Evolutionary conservation across 64 coral and sea anemone species (phyloP).

Genomic region (Anthopleura sola): DNA sequence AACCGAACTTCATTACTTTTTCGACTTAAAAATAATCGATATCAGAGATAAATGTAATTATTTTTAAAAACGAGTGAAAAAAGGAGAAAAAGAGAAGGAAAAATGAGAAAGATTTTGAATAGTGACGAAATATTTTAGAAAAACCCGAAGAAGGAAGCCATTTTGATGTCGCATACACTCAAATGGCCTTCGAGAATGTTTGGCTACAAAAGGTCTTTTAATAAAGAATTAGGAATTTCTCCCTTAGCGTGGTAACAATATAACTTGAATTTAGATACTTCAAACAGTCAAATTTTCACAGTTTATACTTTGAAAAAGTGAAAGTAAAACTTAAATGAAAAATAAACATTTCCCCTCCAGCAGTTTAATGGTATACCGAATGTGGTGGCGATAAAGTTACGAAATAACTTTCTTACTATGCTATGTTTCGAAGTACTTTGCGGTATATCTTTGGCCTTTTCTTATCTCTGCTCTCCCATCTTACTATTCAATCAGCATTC

Average conservation of each 20-base stretch:
- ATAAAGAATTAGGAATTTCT: background rate
- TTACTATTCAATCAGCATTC: constrained; percentile 19
- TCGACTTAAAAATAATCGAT: background rate
- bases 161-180: constrained; percentile 11
- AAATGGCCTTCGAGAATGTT: constrained; percentile 7
- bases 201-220: background rate
- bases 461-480: background rate
- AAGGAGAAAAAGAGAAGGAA: background rate
- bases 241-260: background rate
- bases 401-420: background rate
- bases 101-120: background rate
- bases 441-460: constrained; percentile 17
- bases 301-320: background rate
- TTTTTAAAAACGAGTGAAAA: background rate
- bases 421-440: constrained; percentile 13
- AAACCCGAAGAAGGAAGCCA: background rate
- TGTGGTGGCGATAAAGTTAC: background rate
- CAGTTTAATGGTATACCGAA: background rate
- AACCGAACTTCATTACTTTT: background rate
- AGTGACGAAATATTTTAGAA: background rate
- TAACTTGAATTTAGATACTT: background rate
- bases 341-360: background rate
- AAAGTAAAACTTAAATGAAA: background rate
- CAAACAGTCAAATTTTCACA: background rate
- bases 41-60: constrained; percentile 14